These are phyloP conservation scores for Phengaris alcon DNA, from an alignment of 2,888 invertebrate species.

Conservation along the genomic window DNA sequence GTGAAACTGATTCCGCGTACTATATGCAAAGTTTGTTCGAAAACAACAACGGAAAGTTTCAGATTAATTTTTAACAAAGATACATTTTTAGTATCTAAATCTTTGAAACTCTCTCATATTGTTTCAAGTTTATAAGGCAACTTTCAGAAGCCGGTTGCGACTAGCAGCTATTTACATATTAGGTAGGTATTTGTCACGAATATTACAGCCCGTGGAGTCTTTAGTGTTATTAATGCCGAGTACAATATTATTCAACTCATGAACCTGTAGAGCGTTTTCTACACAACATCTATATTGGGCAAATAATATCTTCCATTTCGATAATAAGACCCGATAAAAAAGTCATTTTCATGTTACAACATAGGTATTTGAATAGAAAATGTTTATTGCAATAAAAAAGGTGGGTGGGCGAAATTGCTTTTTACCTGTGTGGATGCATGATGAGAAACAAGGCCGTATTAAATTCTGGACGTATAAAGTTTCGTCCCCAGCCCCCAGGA, in stretches of 20 bases:
- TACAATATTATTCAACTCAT: no score
- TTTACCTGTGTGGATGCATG: background rate
- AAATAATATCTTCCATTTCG: no score
- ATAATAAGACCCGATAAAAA: background rate
- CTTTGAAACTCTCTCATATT: background rate
- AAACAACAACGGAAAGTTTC: background rate
- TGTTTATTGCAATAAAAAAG: background rate
- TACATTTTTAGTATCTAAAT: background rate
- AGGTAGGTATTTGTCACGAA: no score
- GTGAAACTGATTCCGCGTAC: background rate
- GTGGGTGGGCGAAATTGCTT: background rate
- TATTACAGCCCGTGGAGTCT: no score
- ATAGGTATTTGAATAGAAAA: background rate
- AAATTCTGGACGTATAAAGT: background rate
- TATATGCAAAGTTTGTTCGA: background rate
- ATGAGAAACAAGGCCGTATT: background rate
- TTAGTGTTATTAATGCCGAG: no score
- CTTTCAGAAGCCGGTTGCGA: background rate
- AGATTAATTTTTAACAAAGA: slow-evolving; percentile 17
- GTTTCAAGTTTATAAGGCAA: background rate
- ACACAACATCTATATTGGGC: no score
- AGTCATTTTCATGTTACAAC: background rate
- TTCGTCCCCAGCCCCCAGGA: background rate
- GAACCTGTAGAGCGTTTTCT: no score
- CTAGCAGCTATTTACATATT: background rate